A percentile compares a stretch with the other conserved stretches of the same genome.
Evolutionary conservation across 2,113 vertebrate species (phyloP).

Genomic region (Dromiciops gliroides): DNA sequence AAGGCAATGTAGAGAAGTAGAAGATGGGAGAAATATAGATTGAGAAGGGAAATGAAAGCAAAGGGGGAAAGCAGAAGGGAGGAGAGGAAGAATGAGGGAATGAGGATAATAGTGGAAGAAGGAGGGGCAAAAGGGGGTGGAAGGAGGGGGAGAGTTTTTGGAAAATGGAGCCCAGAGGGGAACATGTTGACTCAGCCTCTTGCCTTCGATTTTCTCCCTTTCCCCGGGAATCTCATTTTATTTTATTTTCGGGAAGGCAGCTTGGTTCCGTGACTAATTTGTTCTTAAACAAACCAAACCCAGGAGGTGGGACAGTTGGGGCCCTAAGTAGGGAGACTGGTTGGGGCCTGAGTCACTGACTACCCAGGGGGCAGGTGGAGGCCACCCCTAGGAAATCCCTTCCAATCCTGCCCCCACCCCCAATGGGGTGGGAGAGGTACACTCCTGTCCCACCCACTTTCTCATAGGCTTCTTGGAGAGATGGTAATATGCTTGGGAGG

Average conservation of each 20-base stretch:
- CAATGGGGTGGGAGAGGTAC: neutral
- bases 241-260: conserved; percentile 81
- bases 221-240: conserved; percentile 79
- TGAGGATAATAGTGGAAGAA: neutral
- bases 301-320: conserved; percentile 46
- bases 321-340: conserved; percentile 47
- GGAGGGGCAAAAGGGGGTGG: rapidly evolving
- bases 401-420: neutral
- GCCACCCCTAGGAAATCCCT: neutral
- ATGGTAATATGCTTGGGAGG: neutral
- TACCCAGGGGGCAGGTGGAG: conserved; percentile 19
- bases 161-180: conserved; percentile 51
- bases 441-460: neutral
- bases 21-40: neutral
- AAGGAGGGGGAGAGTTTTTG: neutral
- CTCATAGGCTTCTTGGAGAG: neutral
- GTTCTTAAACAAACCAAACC: conserved; percentile 81
- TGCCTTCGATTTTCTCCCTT: conserved; percentile 71
- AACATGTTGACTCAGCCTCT: conserved; percentile 74
- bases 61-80: no score
- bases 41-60: neutral
- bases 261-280: conserved; percentile 79
- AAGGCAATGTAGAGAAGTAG: neutral
- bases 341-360: conserved; percentile 74
- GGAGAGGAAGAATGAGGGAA: neutral